Evolutionary conservation across 2,113 vertebrate genomes (phyloP).

Genomic region (Calonectris borealis): DNA sequence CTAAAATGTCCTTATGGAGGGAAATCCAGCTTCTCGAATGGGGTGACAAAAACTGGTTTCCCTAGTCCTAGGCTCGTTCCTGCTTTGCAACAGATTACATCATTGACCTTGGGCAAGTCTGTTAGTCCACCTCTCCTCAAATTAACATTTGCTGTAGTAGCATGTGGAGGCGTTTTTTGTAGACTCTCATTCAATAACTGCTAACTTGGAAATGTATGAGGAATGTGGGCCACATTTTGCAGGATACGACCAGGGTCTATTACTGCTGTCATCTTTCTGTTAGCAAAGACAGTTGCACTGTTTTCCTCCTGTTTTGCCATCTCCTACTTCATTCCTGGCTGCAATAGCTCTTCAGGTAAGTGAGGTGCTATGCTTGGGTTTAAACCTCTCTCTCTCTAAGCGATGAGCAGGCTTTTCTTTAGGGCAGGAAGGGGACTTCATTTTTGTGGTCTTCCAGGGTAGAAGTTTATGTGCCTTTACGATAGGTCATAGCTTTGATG

Average conservation of each 20-base stretch:
- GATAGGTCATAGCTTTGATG: not conserved
- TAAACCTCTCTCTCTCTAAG: not conserved
- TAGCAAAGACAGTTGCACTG: not conserved
- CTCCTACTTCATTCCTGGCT: not conserved
- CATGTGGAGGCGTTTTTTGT: not conserved
- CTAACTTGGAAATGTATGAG: not conserved
- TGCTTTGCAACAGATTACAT: slow-evolving; percentile 34
- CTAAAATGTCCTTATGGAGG: not conserved
- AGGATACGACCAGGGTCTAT: not conserved
- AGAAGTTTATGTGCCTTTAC: not conserved
- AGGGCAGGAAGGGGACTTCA: not conserved
- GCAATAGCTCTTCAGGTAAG: not conserved
- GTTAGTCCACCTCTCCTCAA: slow-evolving; percentile 21
- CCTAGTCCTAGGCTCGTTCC: slow-evolving; percentile 8
- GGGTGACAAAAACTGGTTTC: slow-evolving; percentile 33
- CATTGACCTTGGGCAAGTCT: slow-evolving; percentile 39
- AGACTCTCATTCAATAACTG: not conserved
- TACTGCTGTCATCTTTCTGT: not conserved
- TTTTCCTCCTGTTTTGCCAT: not conserved
- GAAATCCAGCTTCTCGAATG: not conserved
- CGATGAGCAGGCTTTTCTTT: not conserved
- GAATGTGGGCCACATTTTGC: not conserved
- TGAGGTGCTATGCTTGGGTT: not conserved
- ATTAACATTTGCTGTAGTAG: not conserved
- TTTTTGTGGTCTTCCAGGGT: not conserved